These are phyloP conservation scores for Garra rufa DNA, from an alignment of 2,113 vertebrate genomes.

Conservation along the genomic window DNA sequence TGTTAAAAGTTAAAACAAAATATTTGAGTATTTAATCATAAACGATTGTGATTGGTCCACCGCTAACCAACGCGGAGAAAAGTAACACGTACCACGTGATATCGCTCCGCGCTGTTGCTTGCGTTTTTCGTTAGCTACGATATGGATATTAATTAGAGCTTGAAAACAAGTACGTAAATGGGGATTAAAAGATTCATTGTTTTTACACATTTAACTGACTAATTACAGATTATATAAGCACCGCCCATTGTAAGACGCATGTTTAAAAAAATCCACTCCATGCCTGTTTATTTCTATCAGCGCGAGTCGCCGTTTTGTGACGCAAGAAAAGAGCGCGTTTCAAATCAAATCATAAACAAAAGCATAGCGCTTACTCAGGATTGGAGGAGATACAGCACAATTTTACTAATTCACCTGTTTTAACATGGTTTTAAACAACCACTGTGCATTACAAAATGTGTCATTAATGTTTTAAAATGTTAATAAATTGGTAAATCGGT, in stretches of 20 bases:
- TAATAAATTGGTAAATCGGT: not conserved
- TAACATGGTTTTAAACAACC: too few relatives aligned
- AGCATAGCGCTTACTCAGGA: not conserved
- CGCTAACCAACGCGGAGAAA: not conserved
- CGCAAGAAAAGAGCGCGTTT: not conserved
- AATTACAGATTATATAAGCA: not conserved
- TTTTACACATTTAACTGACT: not conserved
- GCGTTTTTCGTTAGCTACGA: too few relatives aligned
- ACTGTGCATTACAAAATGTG: too few relatives aligned
- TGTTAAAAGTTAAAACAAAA: not conserved
- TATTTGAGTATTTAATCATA: not conserved
- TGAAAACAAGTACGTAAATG: not conserved
- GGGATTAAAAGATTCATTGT: not conserved
- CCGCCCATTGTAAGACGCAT: not conserved
- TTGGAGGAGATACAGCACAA: not conserved
- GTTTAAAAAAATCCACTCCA: not conserved
- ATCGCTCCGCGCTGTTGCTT: not conserved
- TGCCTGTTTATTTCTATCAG: not conserved
- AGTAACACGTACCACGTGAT: not conserved
- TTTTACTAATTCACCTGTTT: not conserved
- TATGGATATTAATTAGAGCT: not conserved
- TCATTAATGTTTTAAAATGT: too few relatives aligned
- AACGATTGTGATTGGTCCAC: not conserved
- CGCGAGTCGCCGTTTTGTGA: not conserved
- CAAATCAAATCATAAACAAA: not conserved